Evolutionary conservation across 2,113 vertebrate species (phyloP), one percentile per base, ranked within the genome.

Genomic region (Colistium nudipinnis): DNA sequence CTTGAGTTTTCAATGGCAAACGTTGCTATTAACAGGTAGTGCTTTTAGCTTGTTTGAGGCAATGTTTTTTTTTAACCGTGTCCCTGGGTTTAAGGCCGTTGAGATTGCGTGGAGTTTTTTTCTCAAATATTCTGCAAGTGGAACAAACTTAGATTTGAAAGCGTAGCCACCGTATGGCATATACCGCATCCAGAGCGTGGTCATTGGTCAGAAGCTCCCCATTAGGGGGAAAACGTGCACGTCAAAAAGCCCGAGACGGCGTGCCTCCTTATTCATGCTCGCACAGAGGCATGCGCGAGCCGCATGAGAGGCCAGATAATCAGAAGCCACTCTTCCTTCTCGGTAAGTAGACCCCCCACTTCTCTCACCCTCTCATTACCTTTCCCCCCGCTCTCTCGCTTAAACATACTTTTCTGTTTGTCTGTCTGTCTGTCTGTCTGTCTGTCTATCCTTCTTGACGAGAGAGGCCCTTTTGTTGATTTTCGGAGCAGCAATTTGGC

Each of bases 401-500:
- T 54, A 35, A 52, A 38, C 62, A 69, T 75, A 79, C 57, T 61
- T 77, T 71, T 62, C 70, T 66, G 62, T 70, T 47, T 52, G 51
- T 65, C 71, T 73, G 59, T 74, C 51, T 59, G 55, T 70, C n/a
- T n/a, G n/a, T n/a, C n/a, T n/a, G n/a, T n/a, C n/a, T n/a, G n/a
- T n/a, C n/a, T n/a, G n/a, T n/a, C 72, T 54, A 10, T 76, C 59
- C 63, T 38, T 54, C 66, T 67, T 76, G 12, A 59, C 73, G 74
- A 51, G 36, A 27, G 28, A 24, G 52, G 39, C 73, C 76, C 82
- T 81, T 84, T 89, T 89, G 81, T 86, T 85, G 84, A 85, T 89
- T 88, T 85, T 77, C 47, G 54, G 80, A 87, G 68, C 49, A 70
- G 84, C 82, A 88, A 87, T 89, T 87, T 89, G 68, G 80, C 28